phyloP scores from a whole-genome alignment of 2,888 invertebrate genomes.

The Empis stercorea region DNA sequence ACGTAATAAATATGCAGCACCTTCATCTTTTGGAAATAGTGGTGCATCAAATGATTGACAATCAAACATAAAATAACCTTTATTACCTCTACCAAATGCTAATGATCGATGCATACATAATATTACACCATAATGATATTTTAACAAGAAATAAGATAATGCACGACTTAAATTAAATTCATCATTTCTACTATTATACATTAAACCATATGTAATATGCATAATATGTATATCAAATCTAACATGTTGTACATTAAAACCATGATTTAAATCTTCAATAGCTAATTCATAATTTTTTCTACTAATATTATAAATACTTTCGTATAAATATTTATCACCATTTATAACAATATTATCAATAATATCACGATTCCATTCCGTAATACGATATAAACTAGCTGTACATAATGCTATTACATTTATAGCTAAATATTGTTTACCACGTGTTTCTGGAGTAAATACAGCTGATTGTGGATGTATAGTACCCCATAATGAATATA shows the following conservation, averaged over 20 bases:
- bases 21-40: slow-evolving; percentile 44
- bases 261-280: slow-evolving; percentile 42
- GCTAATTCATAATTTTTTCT: slow-evolving; percentile 43
- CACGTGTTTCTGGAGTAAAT: slow-evolving; percentile 43
- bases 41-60: slow-evolving; percentile 49
- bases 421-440: slow-evolving; percentile 50
- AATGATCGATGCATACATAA: slow-evolving; percentile 42
- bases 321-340: slow-evolving; percentile 45
- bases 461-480: slow-evolving; percentile 46
- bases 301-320: slow-evolving; percentile 38
- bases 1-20: slow-evolving; percentile 46
- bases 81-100: slow-evolving; percentile 38
- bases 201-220: slow-evolving; percentile 45
- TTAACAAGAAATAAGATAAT: slow-evolving; percentile 46
- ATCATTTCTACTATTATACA: slow-evolving; percentile 43
- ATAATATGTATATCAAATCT: slow-evolving; percentile 44
- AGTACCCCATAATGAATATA: slow-evolving; percentile 55
- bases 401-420: slow-evolving; percentile 46
- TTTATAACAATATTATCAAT: slow-evolving; percentile 48
- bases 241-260: slow-evolving; percentile 45
- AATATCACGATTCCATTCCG: slow-evolving; percentile 49
- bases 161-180: slow-evolving; percentile 52
- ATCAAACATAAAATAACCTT: slow-evolving; percentile 55
- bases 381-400: slow-evolving; percentile 44
- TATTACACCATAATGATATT: slow-evolving; percentile 41